A percentile compares a stretch with the other conserved stretches of the same genome.
Evolutionary conservation across 2,113 vertebrate genomes (phyloP).

Genomic region (Macroglossus sobrinus): DNA sequence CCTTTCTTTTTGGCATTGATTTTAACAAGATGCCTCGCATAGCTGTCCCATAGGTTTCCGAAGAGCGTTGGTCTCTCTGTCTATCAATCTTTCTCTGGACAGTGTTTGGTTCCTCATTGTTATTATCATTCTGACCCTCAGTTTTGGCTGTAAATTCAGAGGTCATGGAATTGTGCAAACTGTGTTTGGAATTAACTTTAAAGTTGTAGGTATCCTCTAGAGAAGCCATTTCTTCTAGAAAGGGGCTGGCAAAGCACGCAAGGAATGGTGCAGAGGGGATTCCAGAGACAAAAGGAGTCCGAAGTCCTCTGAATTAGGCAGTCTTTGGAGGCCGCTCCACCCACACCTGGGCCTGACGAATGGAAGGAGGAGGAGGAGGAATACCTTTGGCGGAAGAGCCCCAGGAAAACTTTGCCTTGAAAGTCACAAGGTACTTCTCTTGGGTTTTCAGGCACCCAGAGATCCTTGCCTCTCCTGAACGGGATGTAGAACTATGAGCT

Average conservation of each 20-base stretch:
- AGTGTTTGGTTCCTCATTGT: background rate
- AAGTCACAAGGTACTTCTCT: background rate
- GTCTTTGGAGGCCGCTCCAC: background rate
- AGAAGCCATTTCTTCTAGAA: slow-evolving; percentile 37
- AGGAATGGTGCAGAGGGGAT: rapidly evolving
- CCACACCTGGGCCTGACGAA: background rate
- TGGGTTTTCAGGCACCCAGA: background rate
- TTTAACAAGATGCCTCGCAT: background rate
- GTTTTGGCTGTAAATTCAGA: background rate
- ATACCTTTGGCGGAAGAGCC: background rate
- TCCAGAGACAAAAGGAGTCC: background rate
- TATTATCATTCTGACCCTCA: background rate
- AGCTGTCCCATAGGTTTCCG: slow-evolving; percentile 69
- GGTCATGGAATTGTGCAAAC: background rate
- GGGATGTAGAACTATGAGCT: background rate
- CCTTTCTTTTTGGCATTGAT: background rate
- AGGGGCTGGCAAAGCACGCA: rapidly evolving
- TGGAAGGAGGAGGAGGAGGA: too few species aligned
- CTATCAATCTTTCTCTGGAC: slow-evolving; percentile 16
- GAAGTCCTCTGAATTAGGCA: rapidly evolving
- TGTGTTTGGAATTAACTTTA: slow-evolving; percentile 29
- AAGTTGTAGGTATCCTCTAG: slow-evolving; percentile 79
- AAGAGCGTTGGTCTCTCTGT: slow-evolving; percentile 60
- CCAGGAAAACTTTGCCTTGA: background rate
- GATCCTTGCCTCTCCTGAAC: background rate